Conservation (phyloP, 1,140 invertebrate genomes). For the Habropoda laboriosa region DNA sequence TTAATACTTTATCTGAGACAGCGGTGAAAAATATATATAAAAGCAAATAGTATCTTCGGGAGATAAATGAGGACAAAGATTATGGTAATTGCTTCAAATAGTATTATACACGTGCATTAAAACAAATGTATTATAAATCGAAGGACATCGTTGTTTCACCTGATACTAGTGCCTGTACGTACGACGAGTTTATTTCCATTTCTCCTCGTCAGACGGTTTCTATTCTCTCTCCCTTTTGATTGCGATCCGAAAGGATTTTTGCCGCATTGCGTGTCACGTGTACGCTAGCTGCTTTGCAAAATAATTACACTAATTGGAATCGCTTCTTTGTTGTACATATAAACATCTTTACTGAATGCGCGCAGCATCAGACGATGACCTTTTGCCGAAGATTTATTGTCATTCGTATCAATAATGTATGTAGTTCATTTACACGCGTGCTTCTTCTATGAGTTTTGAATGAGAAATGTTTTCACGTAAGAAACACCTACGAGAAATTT, state of each 20-base stretch:
- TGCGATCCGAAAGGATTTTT: neutral
- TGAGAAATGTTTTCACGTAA: neutral
- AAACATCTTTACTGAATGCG: constrained; percentile 50
- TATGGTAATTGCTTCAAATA: neutral
- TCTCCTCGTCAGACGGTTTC: too few relatives aligned
- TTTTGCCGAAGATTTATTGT: constrained; percentile 58
- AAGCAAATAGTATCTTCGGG: constrained; percentile 1
- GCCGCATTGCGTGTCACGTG: neutral
- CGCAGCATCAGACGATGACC: constrained; percentile 66
- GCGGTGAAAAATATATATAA: neutral
- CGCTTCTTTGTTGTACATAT: constrained; percentile 55
- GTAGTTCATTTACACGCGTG: constrained; percentile 31
- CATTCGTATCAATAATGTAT: constrained; percentile 45
- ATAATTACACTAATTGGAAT: constrained; percentile 27
- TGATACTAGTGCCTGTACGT: neutral
- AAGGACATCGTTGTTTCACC: neutral
- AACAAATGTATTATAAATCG: neutral
- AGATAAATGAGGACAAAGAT: constrained; percentile 29
- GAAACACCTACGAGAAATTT: neutral
- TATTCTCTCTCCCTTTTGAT: neutral
- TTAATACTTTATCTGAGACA: constrained; percentile 14
- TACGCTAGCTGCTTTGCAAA: neutral
- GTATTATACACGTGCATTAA: neutral
- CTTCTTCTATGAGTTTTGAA: constrained; percentile 1
- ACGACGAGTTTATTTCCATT: too few relatives aligned